Percentiles rank a stretch among this genome's conserved stretches.
Evolutionary conservation across 23 tunicate species (phyloP).

Genomic region (Corella eumyota): DNA sequence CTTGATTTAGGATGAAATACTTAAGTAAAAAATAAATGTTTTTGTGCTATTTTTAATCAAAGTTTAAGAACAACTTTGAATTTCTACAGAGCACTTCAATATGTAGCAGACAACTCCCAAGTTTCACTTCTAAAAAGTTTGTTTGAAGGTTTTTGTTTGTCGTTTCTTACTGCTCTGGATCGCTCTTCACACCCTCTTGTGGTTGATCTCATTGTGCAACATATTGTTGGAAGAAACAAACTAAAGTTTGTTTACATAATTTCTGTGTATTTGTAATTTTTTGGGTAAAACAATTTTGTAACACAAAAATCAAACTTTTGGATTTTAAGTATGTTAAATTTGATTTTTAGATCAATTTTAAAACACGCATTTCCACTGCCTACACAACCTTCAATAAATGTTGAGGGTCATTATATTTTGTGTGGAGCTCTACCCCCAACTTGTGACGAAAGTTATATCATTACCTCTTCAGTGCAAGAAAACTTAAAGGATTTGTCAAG

Average conservation of each 20-base stretch:
- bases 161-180: conserved; percentile 76
- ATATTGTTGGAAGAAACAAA: conserved; percentile 32
- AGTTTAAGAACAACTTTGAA: no score
- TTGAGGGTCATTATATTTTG: conserved; percentile 1
- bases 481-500: conserved; percentile 18
- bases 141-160: conserved; percentile 65
- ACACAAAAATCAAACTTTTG: not conserved
- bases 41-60: no score
- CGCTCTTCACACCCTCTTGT: conserved; percentile 42
- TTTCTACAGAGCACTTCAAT: conserved; percentile 65
- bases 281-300: not conserved
- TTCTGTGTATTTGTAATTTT: not conserved
- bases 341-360: no score
- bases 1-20: no score
- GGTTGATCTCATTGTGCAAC: conserved; percentile 22
- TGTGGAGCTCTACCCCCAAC: not conserved
- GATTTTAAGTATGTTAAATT: no score
- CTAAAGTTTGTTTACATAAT: conserved; percentile 11
- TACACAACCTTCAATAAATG: not conserved
- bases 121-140: conserved; percentile 43
- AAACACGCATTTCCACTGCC: no score
- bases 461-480: conserved; percentile 22
- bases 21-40: no score
- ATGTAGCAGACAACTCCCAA: conserved; percentile 46
- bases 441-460: conserved; percentile 18